Evolutionary conservation across 2,888 invertebrate genomes (phyloP), one percentile per base, ranked within the genome.

Genomic region (Ceraclea dissimilis): DNA sequence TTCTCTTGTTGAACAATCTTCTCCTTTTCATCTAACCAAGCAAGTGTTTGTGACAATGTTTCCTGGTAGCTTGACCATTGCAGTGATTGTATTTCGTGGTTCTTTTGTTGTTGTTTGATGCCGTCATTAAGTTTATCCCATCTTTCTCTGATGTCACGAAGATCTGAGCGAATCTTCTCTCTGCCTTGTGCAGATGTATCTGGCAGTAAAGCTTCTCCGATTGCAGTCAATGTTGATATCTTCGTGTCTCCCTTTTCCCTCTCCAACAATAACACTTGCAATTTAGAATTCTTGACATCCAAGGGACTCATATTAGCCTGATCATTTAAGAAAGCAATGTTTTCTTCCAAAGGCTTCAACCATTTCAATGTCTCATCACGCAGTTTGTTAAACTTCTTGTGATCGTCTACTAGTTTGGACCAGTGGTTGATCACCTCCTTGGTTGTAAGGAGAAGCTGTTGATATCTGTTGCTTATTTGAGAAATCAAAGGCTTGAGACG

Each of bases 171-270:
- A 55, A 96, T 86, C 52, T 81, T 83, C 70, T 97, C 96, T 60
- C 96, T 82, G 0, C 96, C 96, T 64, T 86, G 85, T 0, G 95
- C 88, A 10, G 94, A 90, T 2, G 95, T 97, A 70, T 93, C 93
- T 0, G 94, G 91, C 60, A 93, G 80, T n/a, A 96, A 82, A 69
- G 88, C 86, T 67, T 97, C 96, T 2, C 93, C 93, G 1, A 88
- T 80, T 2, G 85, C 79, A 13, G 87, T 85, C 17, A 93, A 72
- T 39, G 84, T 81, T 53, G 83, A 81, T 31, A 96, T 78, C 64
- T 89, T 84, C 65, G 86, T 85, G 64, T 90, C 87, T 1, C 91
- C 92, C 67, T 90, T 88, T 63, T 94, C 93, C 63, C 85, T 83
- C 67, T 94, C 94, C 10, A 88, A 78, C 50, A 87, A 69, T 52